Conservation (phyloP, 2,797 vertebrate genomes). For the Cirrhinus molitorella region DNA sequence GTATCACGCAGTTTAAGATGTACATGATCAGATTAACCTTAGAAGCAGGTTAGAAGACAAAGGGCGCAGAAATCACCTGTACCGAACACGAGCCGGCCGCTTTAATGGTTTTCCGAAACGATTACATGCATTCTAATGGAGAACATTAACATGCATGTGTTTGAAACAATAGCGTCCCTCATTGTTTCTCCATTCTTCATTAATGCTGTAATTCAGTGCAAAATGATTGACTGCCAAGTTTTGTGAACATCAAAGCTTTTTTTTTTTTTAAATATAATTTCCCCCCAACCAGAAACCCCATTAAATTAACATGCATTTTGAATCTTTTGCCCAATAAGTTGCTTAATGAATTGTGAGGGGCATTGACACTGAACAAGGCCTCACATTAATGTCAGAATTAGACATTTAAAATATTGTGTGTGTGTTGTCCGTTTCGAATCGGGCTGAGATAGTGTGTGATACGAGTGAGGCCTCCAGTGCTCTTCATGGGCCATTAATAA, state of each 20-base stretch:
- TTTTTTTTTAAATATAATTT: constrained; percentile 43
- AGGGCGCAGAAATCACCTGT: constrained; percentile 32
- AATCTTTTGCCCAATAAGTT: constrained; percentile 77
- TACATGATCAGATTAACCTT: constrained; percentile 33
- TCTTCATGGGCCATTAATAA: constrained; percentile 73
- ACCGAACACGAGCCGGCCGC: constrained; percentile 45
- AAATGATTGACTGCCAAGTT: constrained; percentile 80
- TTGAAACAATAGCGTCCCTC: constrained; percentile 70
- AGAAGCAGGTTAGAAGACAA: constrained; percentile 37
- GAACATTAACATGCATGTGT: constrained; percentile 76
- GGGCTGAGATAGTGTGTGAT: constrained; percentile 64
- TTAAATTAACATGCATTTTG: constrained; percentile 83
- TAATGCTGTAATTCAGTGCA: constrained; percentile 80
- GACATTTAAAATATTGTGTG: constrained; percentile 68
- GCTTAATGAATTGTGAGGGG: constrained; percentile 76
- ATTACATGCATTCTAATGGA: constrained; percentile 74
- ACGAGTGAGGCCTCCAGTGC: constrained; percentile 71
- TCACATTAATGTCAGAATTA: constrained; percentile 50
- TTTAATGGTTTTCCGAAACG: constrained; percentile 65
- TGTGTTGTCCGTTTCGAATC: constrained; percentile 62
- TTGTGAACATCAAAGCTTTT: constrained; percentile 85
- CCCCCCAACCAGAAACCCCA: constrained; percentile 72
- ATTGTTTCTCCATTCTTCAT: constrained; percentile 80
- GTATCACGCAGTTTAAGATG: neutral
- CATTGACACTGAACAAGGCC: constrained; percentile 52